phyloP scores from a whole-genome alignment of 2,113 vertebrate genomes.

The Stegostoma tigrinum region DNA sequence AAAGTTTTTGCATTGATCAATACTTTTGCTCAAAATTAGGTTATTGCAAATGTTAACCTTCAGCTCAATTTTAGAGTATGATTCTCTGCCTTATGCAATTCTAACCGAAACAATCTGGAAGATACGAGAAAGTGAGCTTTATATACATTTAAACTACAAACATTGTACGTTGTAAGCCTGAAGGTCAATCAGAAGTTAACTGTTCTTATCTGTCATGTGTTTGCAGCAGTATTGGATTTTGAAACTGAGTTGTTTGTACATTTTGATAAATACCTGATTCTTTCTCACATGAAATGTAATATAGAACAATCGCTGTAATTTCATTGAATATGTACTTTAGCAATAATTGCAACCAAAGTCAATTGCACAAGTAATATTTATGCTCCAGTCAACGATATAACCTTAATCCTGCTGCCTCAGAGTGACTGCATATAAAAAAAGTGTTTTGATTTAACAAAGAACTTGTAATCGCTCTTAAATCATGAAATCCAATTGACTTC shows the following conservation, averaged over 20 bases:
- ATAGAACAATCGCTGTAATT: neutral
- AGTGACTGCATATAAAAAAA: neutral
- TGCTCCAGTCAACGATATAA: neutral
- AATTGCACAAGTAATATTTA: conserved; percentile 1
- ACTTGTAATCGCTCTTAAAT: neutral
- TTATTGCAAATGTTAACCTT: neutral
- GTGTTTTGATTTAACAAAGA: neutral
- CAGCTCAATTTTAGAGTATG: neutral
- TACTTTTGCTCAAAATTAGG: neutral
- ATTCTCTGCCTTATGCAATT: neutral
- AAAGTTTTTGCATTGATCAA: neutral
- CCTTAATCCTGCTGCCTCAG: neutral
- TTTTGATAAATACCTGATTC: neutral
- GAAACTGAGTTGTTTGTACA: conserved; percentile 3
- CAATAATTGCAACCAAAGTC: conserved; percentile 7
- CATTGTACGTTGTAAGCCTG: neutral
- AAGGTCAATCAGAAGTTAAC: neutral
- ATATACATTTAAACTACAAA: neutral
- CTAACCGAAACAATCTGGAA: neutral
- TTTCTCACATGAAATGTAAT: neutral
- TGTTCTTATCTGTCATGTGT: neutral
- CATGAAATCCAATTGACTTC: conserved; percentile 4
- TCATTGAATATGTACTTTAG: neutral
- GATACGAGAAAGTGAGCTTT: neutral
- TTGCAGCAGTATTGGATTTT: neutral